phyloP scores from a whole-genome alignment of 2,113 vertebrate genomes.

The Nansenia antarctica region DNA sequence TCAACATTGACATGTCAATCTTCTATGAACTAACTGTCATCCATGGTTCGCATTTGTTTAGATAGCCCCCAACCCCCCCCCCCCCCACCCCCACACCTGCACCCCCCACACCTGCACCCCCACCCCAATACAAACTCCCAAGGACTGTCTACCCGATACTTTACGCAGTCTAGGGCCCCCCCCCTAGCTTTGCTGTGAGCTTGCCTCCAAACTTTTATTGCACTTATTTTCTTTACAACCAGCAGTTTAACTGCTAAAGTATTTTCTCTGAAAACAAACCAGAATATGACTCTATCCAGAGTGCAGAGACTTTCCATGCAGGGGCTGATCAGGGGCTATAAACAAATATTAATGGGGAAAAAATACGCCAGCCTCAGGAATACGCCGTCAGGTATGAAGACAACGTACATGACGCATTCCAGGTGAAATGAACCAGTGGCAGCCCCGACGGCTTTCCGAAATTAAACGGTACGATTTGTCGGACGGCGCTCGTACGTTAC shows the following conservation, averaged over 20 bases:
- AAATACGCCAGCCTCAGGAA: conserved; percentile 28
- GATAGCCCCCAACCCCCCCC: no score
- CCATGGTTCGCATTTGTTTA: no score
- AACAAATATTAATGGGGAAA: conserved; percentile 58
- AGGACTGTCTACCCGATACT: no score
- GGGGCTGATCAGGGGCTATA: conserved; percentile 36
- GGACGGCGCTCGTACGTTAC: conserved; percentile 29
- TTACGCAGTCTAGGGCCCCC: no score
- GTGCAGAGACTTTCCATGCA: conserved; percentile 4
- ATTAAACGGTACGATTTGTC: conserved; percentile 56
- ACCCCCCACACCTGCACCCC: no score
- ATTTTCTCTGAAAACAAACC: neutral
- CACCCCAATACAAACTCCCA: no score
- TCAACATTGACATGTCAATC: no score
- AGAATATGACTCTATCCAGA: neutral
- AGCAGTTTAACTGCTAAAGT: neutral
- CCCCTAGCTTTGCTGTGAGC: no score
- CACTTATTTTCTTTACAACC: neutral
- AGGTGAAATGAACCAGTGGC: conserved; percentile 49
- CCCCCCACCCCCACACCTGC: no score
- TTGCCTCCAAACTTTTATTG: no score
- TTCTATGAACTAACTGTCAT: no score
- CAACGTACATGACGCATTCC: conserved; percentile 21
- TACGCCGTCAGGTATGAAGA: conserved; percentile 19
- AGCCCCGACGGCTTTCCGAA: conserved; percentile 36